A percentile compares a stretch with the other conserved stretches of the same genome.
Conservation (phyloP, 2,888 invertebrate genomes). For the Nomada goodeniana region DNA sequence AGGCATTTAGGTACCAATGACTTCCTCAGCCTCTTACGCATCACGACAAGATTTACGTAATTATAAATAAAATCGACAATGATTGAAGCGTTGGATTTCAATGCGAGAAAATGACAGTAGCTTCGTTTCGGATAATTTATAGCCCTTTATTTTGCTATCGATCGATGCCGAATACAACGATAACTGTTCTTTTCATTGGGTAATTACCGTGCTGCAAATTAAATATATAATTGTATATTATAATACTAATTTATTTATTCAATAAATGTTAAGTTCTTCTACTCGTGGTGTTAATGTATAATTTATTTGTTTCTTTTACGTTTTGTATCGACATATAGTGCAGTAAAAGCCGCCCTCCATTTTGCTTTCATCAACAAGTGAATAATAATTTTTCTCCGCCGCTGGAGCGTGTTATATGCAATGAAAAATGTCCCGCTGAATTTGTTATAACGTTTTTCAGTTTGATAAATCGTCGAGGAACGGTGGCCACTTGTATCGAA, state of each 20-base stretch:
- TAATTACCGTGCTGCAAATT: background rate
- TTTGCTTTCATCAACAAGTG: no score
- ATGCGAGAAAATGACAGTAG: background rate
- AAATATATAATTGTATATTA: background rate
- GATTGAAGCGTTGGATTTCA: background rate
- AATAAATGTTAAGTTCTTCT: no score
- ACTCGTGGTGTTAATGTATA: no score
- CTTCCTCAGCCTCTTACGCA: conserved; percentile 27
- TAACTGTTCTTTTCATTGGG: background rate
- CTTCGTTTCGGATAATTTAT: conserved; percentile 15
- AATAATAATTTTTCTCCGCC: no score
- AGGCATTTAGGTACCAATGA: conserved; percentile 20
- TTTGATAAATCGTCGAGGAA: background rate
- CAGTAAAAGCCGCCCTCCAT: no score
- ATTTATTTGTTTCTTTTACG: no score
- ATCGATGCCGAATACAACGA: background rate
- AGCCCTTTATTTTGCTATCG: background rate
- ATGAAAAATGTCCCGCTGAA: no score
- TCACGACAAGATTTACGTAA: conserved; percentile 16
- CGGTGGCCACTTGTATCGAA: conserved; percentile 4
- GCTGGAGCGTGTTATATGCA: no score
- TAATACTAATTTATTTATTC: no score
- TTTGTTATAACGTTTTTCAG: background rate
- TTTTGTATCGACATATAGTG: no score
- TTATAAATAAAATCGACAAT: conserved; percentile 15